phyloP scores from a whole-genome alignment of 2,113 vertebrate genomes.

The Scomber colias region DNA sequence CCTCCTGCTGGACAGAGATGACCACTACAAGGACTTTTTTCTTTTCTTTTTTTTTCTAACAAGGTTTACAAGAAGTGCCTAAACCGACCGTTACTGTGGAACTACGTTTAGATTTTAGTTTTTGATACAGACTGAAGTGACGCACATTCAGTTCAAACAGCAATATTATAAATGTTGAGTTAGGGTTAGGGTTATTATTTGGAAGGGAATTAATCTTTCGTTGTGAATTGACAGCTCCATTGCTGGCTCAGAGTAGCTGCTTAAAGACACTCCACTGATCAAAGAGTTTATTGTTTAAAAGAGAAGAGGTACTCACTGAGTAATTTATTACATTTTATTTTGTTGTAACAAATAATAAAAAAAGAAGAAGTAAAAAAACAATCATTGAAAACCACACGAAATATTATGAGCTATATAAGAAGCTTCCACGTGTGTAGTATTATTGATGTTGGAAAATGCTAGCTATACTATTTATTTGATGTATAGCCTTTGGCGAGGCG shows the following conservation, averaged over 20 bases:
- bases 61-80: conserved; percentile 8
- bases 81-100: not conserved
- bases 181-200: not conserved
- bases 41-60: too few relatives aligned
- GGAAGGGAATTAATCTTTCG: not conserved
- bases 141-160: not conserved
- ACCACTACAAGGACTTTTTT: not conserved
- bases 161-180: not conserved
- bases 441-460: too few relatives aligned
- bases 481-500: too few relatives aligned
- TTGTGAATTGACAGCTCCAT: not conserved
- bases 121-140: not conserved
- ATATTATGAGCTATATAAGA: too few relatives aligned
- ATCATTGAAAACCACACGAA: too few relatives aligned
- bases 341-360: conserved; percentile 40
- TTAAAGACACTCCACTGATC: not conserved
- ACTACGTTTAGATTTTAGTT: not conserved
- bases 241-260: not conserved
- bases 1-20: conserved; percentile 28
- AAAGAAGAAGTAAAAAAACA: not conserved
- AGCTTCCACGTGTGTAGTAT: too few relatives aligned
- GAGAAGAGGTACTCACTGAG: not conserved
- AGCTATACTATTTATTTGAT: too few relatives aligned
- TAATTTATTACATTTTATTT: conserved; percentile 33
- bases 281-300: not conserved